A percentile compares a stretch with the other conserved stretches of the same genome.
phyloP scores from a whole-genome alignment of 2,888 invertebrate species.

The Ashinkailepas kermadecensis region DNA sequence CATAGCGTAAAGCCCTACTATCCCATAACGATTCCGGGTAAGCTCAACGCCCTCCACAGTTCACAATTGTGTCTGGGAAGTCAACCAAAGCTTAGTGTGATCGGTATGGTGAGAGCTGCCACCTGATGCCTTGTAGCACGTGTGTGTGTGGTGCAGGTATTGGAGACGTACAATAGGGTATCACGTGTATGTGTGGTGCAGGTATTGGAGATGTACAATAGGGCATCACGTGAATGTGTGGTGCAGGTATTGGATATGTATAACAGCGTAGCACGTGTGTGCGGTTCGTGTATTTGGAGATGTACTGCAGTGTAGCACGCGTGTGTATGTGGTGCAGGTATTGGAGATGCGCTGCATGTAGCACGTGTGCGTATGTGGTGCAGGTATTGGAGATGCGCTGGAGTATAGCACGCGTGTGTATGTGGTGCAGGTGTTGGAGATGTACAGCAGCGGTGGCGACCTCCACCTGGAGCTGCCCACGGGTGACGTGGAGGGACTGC shows the following conservation, averaged over 20 bases:
- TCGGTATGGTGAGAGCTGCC: too few species aligned
- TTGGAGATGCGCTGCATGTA: conserved; percentile 55
- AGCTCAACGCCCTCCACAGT: too few species aligned
- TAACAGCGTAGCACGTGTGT: conserved; percentile 51
- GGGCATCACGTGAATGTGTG: background rate
- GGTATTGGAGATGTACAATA: background rate
- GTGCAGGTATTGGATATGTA: conserved; percentile 49
- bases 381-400: background rate
- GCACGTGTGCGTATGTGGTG: background rate
- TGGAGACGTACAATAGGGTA: conserved; percentile 58
- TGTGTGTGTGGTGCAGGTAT: conserved; percentile 39
- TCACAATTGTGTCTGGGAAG: too few species aligned
- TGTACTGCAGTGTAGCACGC: background rate
- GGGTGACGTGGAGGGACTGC: conserved; percentile 63
- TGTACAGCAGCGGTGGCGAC: conserved; percentile 69
- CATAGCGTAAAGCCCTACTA: too few species aligned
- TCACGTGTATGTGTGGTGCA: background rate
- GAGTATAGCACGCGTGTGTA: background rate
- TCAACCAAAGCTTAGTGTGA: too few species aligned
- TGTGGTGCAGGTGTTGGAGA: conserved; percentile 45
- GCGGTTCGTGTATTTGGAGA: background rate
- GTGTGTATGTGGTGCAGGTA: conserved; percentile 38
- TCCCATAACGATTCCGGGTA: too few species aligned
- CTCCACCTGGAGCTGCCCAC: conserved; percentile 77
- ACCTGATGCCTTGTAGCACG: background rate